phyloP scores from a whole-genome alignment of 1,140 invertebrate species.

The Macrotrachela quadricornifera region DNA sequence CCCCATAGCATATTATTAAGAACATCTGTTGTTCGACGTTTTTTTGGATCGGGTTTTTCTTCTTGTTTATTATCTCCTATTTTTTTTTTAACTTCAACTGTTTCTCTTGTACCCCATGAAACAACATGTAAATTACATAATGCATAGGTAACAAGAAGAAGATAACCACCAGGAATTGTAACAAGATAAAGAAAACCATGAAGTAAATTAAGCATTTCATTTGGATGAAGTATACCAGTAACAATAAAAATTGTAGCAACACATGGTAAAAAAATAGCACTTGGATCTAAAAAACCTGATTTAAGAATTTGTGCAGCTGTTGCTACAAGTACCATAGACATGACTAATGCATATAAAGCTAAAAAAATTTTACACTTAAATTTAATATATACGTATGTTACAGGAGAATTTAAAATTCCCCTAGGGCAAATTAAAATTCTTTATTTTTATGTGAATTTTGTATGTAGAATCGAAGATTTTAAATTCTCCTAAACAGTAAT shows the following conservation, averaged over 20 bases:
- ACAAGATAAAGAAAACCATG: slow-evolving; percentile 21
- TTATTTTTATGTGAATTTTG: no score
- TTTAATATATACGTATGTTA: no score
- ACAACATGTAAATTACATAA: slow-evolving; percentile 20
- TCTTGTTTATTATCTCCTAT: slow-evolving; percentile 13
- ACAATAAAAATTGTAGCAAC: slow-evolving; percentile 17
- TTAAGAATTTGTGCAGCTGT: slow-evolving; percentile 14
- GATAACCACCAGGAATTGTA: slow-evolving; percentile 21
- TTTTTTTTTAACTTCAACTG: slow-evolving; percentile 12
- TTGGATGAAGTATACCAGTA: slow-evolving; percentile 18
- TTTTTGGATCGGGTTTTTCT: slow-evolving; percentile 21
- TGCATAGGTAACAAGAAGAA: slow-evolving; percentile 23
- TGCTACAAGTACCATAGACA: slow-evolving; percentile 23
- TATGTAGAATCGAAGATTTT: no score
- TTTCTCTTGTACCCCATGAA: slow-evolving; percentile 23
- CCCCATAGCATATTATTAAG: background rate
- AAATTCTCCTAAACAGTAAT: no score
- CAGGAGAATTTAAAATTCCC: no score
- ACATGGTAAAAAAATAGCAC: slow-evolving; percentile 15
- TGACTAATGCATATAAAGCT: slow-evolving; percentile 22
- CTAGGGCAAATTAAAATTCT: no score
- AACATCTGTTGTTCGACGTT: background rate
- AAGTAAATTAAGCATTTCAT: slow-evolving; percentile 18
- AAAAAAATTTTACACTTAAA: no score
- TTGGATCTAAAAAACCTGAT: slow-evolving; percentile 15